Base-by-base conservation (phyloP, 2,797 vertebrate species). In the Sebastolobus alascanus region DNA sequence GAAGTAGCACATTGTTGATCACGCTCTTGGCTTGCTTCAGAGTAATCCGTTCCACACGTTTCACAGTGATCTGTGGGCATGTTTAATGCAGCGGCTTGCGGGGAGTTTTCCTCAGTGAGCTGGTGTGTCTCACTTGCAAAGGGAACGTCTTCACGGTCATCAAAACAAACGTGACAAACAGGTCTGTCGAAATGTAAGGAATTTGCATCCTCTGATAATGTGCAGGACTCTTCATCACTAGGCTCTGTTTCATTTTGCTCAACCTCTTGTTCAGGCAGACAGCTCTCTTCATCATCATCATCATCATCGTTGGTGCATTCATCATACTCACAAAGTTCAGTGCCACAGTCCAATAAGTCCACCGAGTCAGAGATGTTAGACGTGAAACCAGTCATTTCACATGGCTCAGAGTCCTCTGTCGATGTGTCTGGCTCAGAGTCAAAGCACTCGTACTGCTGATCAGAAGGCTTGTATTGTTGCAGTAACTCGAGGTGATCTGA, bases 371-470 rank as follows among this genome's bases (percentile, higher is more conserved):
- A 81, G 54, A 67, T 20, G 40, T 76, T 54, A 2, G 65, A 16
- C 27, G 65, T 65, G 33, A 70, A 84, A 68, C 16, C 77, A 11
- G 72, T 43, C 46, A 27, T 64, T 56, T 83, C 66, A 73, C 79
- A 73, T 84, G 85, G 86, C 84, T 93, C 91, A 31, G 14, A 91
- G 75, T 88, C 87, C 50, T 89, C 87, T 63, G 81, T 82, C 73
- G 85, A 92, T 60, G 82, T 31, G 43, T 92, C 92, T 77, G 90
- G 83, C 84, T 93, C 92, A 0, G 75, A 90, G 81, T 91, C 89
- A 87, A 85, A 82, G 77, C 56, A 63, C 29, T 87, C 75, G 2
- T 22, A 29, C 63, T 72, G 84, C 75, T 80, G 68, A 81, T 85
- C 86, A 60, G 68, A 54, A 2, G 37, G 16, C 54, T 89, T 37